Evolutionary conservation across 2,888 invertebrate species (phyloP).

Genomic region (Hemistola chrysoprasaria): DNA sequence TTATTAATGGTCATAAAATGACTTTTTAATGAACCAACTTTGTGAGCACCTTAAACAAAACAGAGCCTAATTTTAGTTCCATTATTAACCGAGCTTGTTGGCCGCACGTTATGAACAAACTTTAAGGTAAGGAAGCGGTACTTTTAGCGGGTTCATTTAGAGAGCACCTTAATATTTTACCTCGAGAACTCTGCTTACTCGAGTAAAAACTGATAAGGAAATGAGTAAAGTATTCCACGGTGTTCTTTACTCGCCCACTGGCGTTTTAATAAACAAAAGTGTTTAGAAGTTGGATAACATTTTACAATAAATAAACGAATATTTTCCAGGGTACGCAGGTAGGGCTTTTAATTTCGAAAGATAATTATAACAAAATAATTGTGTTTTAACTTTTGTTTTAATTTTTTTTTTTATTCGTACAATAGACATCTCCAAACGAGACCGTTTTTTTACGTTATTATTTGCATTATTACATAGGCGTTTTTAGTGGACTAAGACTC

Average conservation of each 20-base stretch:
- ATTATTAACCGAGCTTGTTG: constrained; percentile 19
- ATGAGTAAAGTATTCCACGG: constrained; percentile 33
- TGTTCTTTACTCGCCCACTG: constrained; percentile 21
- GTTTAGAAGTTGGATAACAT: constrained; percentile 3
- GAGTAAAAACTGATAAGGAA: constrained; percentile 40
- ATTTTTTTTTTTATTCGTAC: too few relatives aligned
- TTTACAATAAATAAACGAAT: constrained; percentile 1
- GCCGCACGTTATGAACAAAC: constrained; percentile 22
- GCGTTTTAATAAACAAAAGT: constrained; percentile 21
- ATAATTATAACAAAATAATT: too few relatives aligned
- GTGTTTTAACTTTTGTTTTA: too few relatives aligned
- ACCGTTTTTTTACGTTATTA: too few relatives aligned
- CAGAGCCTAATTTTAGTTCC: constrained; percentile 20
- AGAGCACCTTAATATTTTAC: constrained; percentile 27
- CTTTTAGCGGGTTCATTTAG: constrained; percentile 23
- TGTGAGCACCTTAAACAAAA: constrained; percentile 19
- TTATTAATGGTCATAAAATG: constrained; percentile 16
- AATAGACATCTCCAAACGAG: too few relatives aligned
- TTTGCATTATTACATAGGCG: too few relatives aligned
- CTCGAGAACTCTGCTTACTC: constrained; percentile 33
- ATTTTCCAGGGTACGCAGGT: too few relatives aligned
- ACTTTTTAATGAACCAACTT: constrained; percentile 27
- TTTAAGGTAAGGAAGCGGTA: constrained; percentile 21
- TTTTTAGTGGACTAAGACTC: too few relatives aligned
- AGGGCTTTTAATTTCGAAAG: too few relatives aligned